Evolutionary conservation across 2,888 invertebrate genomes (phyloP), one percentile per base, ranked within the genome.

Genomic region (Dynastes grantii): DNA sequence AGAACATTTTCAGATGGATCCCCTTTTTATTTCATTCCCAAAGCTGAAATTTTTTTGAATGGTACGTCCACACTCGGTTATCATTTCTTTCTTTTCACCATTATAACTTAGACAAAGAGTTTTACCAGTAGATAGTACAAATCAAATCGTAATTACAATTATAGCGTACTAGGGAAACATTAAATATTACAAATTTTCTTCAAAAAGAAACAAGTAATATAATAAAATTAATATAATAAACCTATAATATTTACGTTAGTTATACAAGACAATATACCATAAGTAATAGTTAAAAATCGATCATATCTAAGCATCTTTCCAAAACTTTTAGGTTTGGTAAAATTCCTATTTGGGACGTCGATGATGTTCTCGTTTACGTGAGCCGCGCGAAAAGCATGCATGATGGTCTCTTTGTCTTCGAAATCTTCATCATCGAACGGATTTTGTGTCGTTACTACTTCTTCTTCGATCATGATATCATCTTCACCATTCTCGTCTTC

Each of bases 401-500:
- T 73, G 8, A 37, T 40, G 9, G 37, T 58, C 37, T 73, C n/a
- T 9, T 16, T 58, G 58, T 16, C 22, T 37, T 73, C 73, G 1
- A 37, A 4, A 32, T 67, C 67, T 67, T 73, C 58, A 73, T 58
- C 58, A 1, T 58, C 58, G 2, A 4, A n/a, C 1, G 37, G 22
- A 4, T 11, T 63, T 16, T 53, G 32, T 9, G 37, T 49, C 9
- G 49, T 67, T 11, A 71, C 27, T 49, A 73, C 76, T 4, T 51
- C 76, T 45, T 80, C 80, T 32, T 81, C 81, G n/a, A 81, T 81
- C 65, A 78, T 64, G 53, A 81, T 80, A 55, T 81, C 81, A n/a
- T 79, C 78, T 55, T 80, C 77, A 4, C 37, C 65, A 32, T 76
- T 76, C 6, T 76, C 75, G 9, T 61, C 75, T 16, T 76, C 81